These are phyloP conservation scores for Odontophorus gujanensis DNA, from an alignment of 2,113 vertebrate species.

Conservation along the genomic window DNA sequence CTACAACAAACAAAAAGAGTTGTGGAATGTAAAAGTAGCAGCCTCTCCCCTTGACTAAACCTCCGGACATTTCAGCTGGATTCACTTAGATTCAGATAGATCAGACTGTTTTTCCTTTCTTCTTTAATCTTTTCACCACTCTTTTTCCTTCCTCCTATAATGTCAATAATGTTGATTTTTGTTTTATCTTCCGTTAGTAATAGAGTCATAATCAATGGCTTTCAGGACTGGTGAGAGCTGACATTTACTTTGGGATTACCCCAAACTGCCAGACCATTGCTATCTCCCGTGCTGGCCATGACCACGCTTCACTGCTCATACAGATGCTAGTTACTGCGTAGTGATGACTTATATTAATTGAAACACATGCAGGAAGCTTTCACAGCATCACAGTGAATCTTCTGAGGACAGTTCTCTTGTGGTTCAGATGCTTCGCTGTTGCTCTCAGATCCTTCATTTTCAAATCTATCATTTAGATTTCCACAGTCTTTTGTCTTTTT, in stretches of 20 bases:
- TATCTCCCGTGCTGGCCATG: background rate
- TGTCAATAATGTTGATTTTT: background rate
- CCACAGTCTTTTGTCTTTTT: background rate
- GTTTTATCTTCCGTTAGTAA: slow-evolving; percentile 18
- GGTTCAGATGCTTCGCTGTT: background rate
- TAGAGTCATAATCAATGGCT: background rate
- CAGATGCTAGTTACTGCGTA: background rate
- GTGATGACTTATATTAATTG: background rate
- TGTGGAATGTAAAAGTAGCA: background rate
- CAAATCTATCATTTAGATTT: background rate
- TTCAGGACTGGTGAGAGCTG: background rate
- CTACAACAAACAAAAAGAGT: background rate
- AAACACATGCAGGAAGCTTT: background rate
- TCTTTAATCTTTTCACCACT: background rate
- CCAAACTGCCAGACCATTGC: background rate
- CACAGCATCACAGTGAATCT: background rate
- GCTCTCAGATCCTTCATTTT: background rate
- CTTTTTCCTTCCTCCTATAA: background rate
- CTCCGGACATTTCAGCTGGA: background rate
- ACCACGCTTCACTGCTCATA: background rate
- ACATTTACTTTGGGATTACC: slow-evolving; percentile 34
- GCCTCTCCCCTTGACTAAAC: background rate
- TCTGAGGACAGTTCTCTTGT: background rate
- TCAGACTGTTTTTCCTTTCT: background rate
- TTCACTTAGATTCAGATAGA: background rate